These are phyloP conservation scores for Agrotis clavis DNA, from an alignment of 2,888 invertebrate genomes.

Conservation along the genomic window DNA sequence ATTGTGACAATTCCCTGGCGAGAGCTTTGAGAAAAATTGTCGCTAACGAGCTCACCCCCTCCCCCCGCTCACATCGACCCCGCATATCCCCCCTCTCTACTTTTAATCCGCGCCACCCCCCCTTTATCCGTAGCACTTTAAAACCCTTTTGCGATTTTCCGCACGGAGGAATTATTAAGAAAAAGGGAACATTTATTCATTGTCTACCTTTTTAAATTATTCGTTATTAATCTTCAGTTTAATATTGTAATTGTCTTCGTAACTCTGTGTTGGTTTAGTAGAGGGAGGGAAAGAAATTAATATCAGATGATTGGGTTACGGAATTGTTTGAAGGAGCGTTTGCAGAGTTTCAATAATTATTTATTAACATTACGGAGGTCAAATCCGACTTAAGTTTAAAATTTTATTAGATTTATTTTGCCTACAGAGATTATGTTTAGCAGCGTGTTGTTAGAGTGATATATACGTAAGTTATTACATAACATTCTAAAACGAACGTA, in stretches of 20 bases:
- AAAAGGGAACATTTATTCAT: slow-evolving; percentile 82
- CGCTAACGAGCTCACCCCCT: slow-evolving; percentile 87
- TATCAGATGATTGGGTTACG: slow-evolving; percentile 25
- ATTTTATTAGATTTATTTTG: not conserved
- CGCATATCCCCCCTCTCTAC: slow-evolving; percentile 69
- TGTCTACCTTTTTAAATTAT: slow-evolving; percentile 72
- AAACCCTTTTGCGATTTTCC: slow-evolving; percentile 89
- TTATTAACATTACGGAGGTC: slow-evolving; percentile 12
- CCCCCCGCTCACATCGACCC: slow-evolving; percentile 56
- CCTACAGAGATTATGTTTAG: not conserved
- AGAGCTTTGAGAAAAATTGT: slow-evolving; percentile 90
- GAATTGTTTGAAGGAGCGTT: slow-evolving; percentile 14
- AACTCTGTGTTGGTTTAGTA: slow-evolving; percentile 41
- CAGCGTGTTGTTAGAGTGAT: not conserved
- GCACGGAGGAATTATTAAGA: slow-evolving; percentile 85
- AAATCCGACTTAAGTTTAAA: not conserved
- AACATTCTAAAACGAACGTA: too few species aligned
- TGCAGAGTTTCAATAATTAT: slow-evolving; percentile 20
- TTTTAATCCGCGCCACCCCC: slow-evolving; percentile 83
- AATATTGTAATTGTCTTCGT: slow-evolving; percentile 61
- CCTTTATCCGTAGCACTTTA: slow-evolving; percentile 87
- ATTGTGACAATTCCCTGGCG: slow-evolving; percentile 88
- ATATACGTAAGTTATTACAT: too few species aligned
- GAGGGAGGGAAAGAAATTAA: slow-evolving; percentile 22
- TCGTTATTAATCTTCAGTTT: slow-evolving; percentile 66